Base-by-base conservation (phyloP, 1,140 invertebrate genomes). In the Procambarus clarkii region DNA sequence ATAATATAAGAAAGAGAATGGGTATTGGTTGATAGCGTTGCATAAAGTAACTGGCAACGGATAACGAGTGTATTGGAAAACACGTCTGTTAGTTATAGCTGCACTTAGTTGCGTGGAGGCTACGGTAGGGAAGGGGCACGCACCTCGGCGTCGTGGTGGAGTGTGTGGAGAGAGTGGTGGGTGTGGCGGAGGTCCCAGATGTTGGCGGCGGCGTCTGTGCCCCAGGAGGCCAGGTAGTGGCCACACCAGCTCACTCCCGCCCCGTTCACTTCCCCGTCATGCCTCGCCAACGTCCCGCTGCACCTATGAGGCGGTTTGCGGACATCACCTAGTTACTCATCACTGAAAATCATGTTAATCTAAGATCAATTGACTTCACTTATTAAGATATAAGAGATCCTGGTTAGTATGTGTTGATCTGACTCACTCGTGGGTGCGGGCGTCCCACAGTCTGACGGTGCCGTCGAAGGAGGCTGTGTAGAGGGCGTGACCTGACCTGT, bases 391-490 rank as follows among this genome's bases (percentile, higher is more conserved):
- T 54, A 54, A 5, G 1, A 54, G 50, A 11, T 2, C 5, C 50
- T 54, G 50, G 11, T 54, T 54, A 54, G 50, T 2, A 54, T 54
- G 11, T 11, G 11, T 54, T 8, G 8, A 54, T 54, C 50, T 54
- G 44, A 90, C 88, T 85, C 34, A 91, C 88, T 64, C 54, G 24
- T 85, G 74, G 34, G 82, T 79, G 13, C 88, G 82, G 45, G 46
- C 82, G 54, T 91, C 88, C 88, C 88, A 91, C 3, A 91, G 76
- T 34, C 82, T 84, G 50, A 91, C 88, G 1, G 88, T 85, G 24
- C 88, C 88, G 74, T 91, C 88, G 58, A 91, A 91, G 45, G 88
- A 91, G 34, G 88, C 88, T 7, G 88, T 85, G 82, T 91, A 91
- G n/a, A 91, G 76, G 44, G 64, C 21, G 3, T 79, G 34, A n/a